phyloP scores from a whole-genome alignment of 2,797 vertebrate species.

The Bovichtus diacanthus region DNA sequence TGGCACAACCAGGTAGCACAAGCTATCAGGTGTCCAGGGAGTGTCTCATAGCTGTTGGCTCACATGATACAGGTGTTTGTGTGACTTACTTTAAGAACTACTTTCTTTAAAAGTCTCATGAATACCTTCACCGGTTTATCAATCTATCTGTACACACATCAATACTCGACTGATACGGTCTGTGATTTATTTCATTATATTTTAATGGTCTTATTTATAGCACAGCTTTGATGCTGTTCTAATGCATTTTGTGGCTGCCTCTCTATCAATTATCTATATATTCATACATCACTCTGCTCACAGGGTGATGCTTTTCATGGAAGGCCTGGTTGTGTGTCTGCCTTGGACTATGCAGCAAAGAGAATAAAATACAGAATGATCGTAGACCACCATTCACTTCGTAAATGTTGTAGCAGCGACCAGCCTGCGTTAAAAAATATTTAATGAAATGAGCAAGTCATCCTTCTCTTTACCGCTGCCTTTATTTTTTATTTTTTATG shows the following conservation, averaged over 20 bases:
- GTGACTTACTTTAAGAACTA: not conserved
- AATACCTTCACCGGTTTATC: not conserved
- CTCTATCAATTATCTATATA: not conserved
- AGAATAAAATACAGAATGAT: not conserved
- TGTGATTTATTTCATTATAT: not conserved
- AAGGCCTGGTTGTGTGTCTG: not conserved
- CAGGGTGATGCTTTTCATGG: not conserved
- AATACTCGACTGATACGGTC: not conserved
- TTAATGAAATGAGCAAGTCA: not conserved
- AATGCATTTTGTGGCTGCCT: not conserved
- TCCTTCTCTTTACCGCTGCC: not conserved
- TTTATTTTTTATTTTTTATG: not conserved
- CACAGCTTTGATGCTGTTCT: not conserved
- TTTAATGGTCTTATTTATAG: not conserved
- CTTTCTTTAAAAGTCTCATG: not conserved
- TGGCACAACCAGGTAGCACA: constrained; percentile 34
- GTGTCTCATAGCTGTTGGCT: constrained; percentile 48
- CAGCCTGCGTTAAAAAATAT: not conserved
- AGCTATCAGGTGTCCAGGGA: constrained; percentile 63
- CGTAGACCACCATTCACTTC: not conserved
- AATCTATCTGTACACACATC: not conserved
- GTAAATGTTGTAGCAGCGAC: constrained; percentile 20
- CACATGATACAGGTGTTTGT: constrained; percentile 33
- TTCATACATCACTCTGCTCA: constrained; percentile 12
- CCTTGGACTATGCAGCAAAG: constrained; percentile 13